Evolutionary conservation across 2,888 invertebrate genomes (phyloP).

Genomic region (Dicycla oo): DNA sequence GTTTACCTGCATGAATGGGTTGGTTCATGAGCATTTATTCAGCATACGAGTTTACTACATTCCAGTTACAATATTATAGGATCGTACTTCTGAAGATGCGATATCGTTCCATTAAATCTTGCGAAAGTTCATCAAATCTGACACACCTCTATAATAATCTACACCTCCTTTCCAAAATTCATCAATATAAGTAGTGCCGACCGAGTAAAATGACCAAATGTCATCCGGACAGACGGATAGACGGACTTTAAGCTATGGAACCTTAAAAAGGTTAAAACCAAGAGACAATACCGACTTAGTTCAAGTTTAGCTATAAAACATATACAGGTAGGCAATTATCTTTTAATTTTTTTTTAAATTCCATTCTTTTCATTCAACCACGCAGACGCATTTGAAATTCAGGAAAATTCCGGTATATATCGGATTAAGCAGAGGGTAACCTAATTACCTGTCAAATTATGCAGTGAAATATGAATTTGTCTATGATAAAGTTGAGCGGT

Average conservation of each 20-base stretch:
- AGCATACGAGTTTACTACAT: constrained; percentile 6
- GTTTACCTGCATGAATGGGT: constrained; percentile 33
- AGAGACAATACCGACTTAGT: neutral
- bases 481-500: too few species aligned
- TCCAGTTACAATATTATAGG: neutral
- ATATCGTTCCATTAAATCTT: neutral
- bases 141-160: too few species aligned
- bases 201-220: too few species aligned
- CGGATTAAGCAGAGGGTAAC: neutral
- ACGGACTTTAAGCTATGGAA: too few species aligned
- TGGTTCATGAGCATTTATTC: constrained; percentile 1
- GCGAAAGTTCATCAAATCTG: neutral
- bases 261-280: too few species aligned
- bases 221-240: too few species aligned
- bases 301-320: neutral
- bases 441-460: neutral
- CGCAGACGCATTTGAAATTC: constrained; percentile 5
- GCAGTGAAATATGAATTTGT: neutral
- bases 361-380: constrained; percentile 7
- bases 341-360: neutral
- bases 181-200: too few species aligned
- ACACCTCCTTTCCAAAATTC: too few species aligned
- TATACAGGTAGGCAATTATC: neutral
- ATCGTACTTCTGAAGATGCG: neutral
- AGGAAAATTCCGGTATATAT: constrained; percentile 18